Evolutionary conservation across 2,797 vertebrate species (phyloP).

Genomic region (Nyctalus aviator): DNA sequence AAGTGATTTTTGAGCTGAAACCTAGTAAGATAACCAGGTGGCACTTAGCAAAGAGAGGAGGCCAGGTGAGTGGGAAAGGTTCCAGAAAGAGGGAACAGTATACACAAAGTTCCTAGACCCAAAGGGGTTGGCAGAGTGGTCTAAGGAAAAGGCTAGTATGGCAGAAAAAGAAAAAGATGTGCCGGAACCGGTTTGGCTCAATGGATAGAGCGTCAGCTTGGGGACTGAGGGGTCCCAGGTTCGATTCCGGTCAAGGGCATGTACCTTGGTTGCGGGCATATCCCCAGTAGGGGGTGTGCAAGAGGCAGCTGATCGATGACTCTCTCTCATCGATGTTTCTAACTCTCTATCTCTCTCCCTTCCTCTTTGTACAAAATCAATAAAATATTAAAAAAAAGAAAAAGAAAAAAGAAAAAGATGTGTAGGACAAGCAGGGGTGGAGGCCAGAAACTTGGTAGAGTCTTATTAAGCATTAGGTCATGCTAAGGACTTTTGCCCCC

Average conservation of each 20-base stretch:
- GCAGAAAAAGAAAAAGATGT: constrained; percentile 28
- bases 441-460: constrained; percentile 17
- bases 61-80: not conserved
- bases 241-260: too few species aligned
- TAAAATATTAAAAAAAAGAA: too few species aligned
- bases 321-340: too few species aligned
- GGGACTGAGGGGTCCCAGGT: too few species aligned
- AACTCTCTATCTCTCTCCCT: too few species aligned
- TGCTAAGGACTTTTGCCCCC: not conserved
- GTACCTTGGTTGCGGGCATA: too few species aligned
- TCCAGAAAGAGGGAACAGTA: not conserved
- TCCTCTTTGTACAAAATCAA: too few species aligned
- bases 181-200: too few species aligned
- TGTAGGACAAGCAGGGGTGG: not conserved
- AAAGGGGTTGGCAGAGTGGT: not conserved
- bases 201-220: too few species aligned
- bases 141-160: not conserved
- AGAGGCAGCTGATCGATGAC: too few species aligned
- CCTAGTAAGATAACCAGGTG: not conserved
- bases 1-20: constrained; percentile 20
- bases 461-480: not conserved
- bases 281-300: too few species aligned
- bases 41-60: not conserved
- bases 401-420: constrained; percentile 31
- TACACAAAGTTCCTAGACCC: not conserved